Evolutionary conservation across 2,113 vertebrate genomes (phyloP).

Genomic region (Toxostoma redivivum): DNA sequence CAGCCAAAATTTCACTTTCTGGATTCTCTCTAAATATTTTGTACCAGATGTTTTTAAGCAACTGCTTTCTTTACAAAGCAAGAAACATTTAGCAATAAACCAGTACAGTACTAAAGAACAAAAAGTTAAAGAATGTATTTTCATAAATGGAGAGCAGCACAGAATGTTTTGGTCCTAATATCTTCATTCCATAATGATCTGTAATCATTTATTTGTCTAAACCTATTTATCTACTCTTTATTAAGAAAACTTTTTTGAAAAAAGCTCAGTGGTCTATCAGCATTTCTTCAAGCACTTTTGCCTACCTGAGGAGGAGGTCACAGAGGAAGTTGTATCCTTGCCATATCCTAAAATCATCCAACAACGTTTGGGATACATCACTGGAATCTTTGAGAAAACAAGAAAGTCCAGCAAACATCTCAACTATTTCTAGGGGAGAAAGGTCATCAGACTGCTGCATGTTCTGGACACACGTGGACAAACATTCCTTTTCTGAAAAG

Average conservation of each 20-base stretch:
- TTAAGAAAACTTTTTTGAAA: neutral
- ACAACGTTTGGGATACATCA: constrained; percentile 90
- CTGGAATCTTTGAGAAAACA: constrained; percentile 99
- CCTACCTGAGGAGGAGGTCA: constrained; percentile 95
- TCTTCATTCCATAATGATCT: neutral
- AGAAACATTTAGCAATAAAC: neutral
- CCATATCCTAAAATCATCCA: constrained; percentile 98
- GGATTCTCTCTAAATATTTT: neutral
- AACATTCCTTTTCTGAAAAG: constrained; percentile 93
- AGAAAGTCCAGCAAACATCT: constrained; percentile 97
- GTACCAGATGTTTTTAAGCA: neutral
- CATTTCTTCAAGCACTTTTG: neutral
- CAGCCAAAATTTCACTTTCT: neutral
- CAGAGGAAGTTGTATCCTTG: constrained; percentile 97
- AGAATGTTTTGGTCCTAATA: neutral
- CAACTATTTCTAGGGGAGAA: constrained; percentile 94
- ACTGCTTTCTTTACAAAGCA: neutral
- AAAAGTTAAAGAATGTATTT: neutral
- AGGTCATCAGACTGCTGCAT: constrained; percentile 99
- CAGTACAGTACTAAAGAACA: neutral
- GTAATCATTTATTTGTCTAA: neutral
- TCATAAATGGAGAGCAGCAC: neutral
- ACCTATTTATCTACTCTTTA: neutral
- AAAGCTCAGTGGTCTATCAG: neutral
- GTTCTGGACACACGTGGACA: constrained; percentile 95